These are phyloP conservation scores for Stichopus chloronotus DNA, from an alignment of 35 echinoderm and acorn worm species.

Conservation along the genomic window DNA sequence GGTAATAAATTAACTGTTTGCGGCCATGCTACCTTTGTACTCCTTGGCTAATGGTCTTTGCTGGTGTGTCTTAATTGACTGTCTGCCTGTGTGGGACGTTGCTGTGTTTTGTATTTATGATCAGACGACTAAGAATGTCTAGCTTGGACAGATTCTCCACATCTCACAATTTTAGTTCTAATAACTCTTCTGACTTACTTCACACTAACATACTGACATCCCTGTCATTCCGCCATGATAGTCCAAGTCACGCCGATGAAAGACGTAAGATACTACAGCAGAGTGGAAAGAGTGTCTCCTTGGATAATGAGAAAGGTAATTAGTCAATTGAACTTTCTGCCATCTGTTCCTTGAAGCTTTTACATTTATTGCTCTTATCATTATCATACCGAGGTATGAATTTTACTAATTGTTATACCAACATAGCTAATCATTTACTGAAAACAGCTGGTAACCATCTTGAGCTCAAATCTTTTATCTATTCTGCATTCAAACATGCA, in stretches of 20 bases:
- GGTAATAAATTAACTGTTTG: too few relatives aligned
- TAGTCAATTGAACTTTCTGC: not conserved
- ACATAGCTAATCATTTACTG: not conserved
- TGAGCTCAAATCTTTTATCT: too few relatives aligned
- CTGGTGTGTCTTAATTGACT: not conserved
- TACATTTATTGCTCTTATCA: too few relatives aligned
- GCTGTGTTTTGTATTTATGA: not conserved
- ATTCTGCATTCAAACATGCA: too few relatives aligned
- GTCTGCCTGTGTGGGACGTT: not conserved
- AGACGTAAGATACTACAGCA: conserved; percentile 44
- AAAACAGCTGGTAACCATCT: too few relatives aligned
- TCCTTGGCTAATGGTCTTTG: not conserved
- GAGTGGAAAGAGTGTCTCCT: conserved; percentile 36
- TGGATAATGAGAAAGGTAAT: conserved; percentile 42
- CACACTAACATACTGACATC: conserved; percentile 32
- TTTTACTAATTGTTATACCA: too few relatives aligned
- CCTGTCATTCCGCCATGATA: conserved; percentile 41
- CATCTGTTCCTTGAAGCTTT: not conserved
- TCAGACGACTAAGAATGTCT: conserved; percentile 26
- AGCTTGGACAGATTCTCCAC: conserved; percentile 29
- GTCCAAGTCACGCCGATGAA: conserved; percentile 19
- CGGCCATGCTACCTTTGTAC: too few relatives aligned
- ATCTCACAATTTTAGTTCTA: conserved; percentile 23
- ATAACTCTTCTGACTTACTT: conserved; percentile 38
- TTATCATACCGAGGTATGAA: too few relatives aligned